Evolutionary conservation across 2,113 vertebrate genomes (phyloP), one percentile per base, ranked within the genome.

Genomic region (Cavia porcellus): DNA sequence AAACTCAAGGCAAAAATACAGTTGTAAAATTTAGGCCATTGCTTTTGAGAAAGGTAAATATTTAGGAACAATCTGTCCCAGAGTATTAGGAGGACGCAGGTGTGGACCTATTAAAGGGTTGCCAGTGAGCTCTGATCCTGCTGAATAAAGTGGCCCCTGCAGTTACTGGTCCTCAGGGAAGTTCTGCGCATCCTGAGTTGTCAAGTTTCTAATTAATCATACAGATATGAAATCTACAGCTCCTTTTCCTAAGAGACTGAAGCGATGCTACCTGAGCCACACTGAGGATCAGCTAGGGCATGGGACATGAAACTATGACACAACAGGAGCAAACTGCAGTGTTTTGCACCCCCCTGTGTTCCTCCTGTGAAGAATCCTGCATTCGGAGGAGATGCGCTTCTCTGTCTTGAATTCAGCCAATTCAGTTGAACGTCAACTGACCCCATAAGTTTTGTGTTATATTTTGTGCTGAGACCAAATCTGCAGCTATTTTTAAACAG

Each of bases 1-100:
- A 95, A 94, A 55, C 42, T 42, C 25, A 94, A 64, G 35, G 32
- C 57, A 91, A 97, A 96, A 92, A 7, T 38, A 81, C 35, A 81
- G 13, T 80, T 59, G 42, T 25, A 77, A 90, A 52, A 82, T 66
- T 62, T n/a, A 17, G 28, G 24, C 25, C 68, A 70, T 80, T 77
- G 55, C 57, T 88, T 92, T 38, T 11, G 19, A 90, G 59, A 97
- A 81, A 89, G 11, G 52, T 59, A 96, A 66, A 42, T 81, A 45
- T 62, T 93, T 81, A 82, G 68, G 62, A 77, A 66, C 83, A 89
- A 30, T 2, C 47, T 86, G 17, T 83, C 38, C 17, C 24, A n/a
- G 77, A 74, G 22, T 89, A n/a, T 74, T 32, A 42, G 8, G 35
- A 6, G 64, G 47, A 47, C n/a, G 80, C 45, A 85, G 24, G 84